Conservation (phyloP, 2,888 invertebrate species). For the Adelphocoris suturalis region DNA sequence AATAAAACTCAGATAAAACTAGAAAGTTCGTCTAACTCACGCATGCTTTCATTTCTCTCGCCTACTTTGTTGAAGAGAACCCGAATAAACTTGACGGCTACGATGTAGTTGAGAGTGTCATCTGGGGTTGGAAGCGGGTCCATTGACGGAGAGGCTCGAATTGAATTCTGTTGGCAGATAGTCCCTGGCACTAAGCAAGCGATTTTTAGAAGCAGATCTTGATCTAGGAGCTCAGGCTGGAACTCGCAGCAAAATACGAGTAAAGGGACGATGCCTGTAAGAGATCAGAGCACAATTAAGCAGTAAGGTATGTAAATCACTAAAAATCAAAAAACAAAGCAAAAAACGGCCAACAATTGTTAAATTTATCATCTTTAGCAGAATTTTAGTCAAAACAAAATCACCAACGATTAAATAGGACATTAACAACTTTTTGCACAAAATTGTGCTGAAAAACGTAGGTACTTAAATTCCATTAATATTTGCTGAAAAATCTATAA, state of each 20-base stretch:
- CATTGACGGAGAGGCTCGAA: not conserved
- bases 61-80: constrained; percentile 26
- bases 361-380: too few relatives aligned
- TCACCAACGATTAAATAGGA: too few relatives aligned
- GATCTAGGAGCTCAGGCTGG: constrained; percentile 53
- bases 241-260: constrained; percentile 62
- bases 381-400: too few relatives aligned
- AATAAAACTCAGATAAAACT: too few relatives aligned
- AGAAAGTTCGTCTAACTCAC: not conserved
- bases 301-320: too few relatives aligned
- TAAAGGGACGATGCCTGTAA: constrained; percentile 32
- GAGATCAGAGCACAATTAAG: not conserved
- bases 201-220: constrained; percentile 55
- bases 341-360: too few relatives aligned
- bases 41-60: constrained; percentile 41
- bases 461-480: too few relatives aligned
- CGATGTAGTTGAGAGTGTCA: not conserved
- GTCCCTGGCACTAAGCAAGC: constrained; percentile 62
- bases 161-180: constrained; percentile 46
- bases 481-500: too few relatives aligned
- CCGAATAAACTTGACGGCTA: constrained; percentile 7
- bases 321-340: not conserved
- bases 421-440: too few relatives aligned
- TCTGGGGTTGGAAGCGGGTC: not conserved
- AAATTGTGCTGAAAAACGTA: too few relatives aligned